Evolutionary conservation across 2,113 vertebrate genomes (phyloP), one percentile per base, ranked within the genome.

Genomic region (Choloepus hoffmanni): DNA sequence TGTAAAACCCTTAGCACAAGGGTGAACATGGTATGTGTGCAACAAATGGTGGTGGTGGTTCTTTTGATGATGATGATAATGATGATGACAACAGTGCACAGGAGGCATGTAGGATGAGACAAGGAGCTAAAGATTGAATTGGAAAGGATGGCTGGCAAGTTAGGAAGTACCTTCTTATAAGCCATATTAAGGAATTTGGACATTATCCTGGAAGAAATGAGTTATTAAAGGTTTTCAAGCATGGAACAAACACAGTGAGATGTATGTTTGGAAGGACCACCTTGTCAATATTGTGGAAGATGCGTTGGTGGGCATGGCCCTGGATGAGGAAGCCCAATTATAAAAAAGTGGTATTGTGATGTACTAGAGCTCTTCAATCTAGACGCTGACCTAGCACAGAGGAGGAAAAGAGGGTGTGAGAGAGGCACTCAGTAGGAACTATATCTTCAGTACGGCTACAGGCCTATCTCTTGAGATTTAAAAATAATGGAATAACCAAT

Each of bases 221-320:
- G 13, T 33, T 23, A 53, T 60, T 86, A 63, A 95, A 86, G 76
- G 73, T n/a, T 85, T 43, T 96, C 33, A 96, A 73, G 67, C 55
- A 90, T 76, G 14, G 65, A 90, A 77, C 12, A 4, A 62, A 60
- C 12, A 60, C 2, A 16, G n/a, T 92, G 78, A 81, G 48, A 50
- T 68, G 48, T 65, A n/a, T 53, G 72, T 81, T 90, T 63, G 83
- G 30, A 90, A 90, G 72, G 60, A 24, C 60, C 58, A 4, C 21
- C 45, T 90, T 19, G 19, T 30, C 95, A 23, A 10, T 19, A 62
- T 33, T 23, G 24, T n/a, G 16, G 48, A 88, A 40, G 28, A 23
- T 3, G 8, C 81, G 72, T 18, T 48, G 43, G 19, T 28, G 12
- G 63, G 48, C 7, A 19, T 10, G 12, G 30, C 18, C 78, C 53